Conservation (phyloP, 2,113 vertebrate species). For the Meriones unguiculatus region DNA sequence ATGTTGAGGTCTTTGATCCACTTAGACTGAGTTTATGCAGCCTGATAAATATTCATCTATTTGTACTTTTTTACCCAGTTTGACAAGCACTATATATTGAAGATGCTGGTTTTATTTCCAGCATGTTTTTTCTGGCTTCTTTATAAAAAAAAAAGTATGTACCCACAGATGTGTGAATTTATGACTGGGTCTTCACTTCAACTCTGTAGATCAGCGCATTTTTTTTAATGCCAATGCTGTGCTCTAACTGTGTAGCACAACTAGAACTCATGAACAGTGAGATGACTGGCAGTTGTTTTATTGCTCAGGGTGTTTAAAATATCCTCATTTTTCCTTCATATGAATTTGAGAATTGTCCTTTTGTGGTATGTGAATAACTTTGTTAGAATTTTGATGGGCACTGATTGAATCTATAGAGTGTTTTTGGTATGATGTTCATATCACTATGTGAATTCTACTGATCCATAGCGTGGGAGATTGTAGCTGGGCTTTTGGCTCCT, state of each 20-base stretch:
- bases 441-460: background rate
- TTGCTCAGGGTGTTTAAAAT: background rate
- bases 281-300: background rate
- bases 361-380: too few relatives aligned
- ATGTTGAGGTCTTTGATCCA: background rate
- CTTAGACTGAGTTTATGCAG: background rate
- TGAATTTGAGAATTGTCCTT: background rate
- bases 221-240: background rate
- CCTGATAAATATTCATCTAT: background rate
- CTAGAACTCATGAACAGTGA: background rate
- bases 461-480: too few relatives aligned
- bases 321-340: background rate
- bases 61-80: background rate
- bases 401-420: background rate
- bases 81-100: background rate
- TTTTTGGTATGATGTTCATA: background rate
- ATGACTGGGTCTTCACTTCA: background rate
- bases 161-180: background rate
- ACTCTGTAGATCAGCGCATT: background rate
- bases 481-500: too few relatives aligned
- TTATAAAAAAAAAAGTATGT: background rate
- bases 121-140: background rate
- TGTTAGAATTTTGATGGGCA: background rate
- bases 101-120: background rate
- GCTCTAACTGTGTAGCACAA: background rate